Conservation (phyloP, 2,888 invertebrate genomes). For the Osmoderma eremita region DNA sequence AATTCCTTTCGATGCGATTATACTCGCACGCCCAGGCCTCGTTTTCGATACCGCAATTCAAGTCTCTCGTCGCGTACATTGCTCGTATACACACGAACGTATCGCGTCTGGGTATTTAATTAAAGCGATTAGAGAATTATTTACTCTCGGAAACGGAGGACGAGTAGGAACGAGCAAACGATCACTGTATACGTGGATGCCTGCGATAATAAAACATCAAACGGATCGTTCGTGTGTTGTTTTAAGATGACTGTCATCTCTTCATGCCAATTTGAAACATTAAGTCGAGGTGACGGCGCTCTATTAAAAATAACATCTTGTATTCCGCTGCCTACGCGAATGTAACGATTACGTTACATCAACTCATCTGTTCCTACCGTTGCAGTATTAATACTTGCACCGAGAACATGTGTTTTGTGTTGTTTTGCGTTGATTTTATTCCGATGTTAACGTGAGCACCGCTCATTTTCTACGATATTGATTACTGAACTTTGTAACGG, state of each 20-base stretch:
- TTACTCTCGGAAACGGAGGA: conserved; percentile 18
- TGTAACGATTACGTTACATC: conserved; percentile 14
- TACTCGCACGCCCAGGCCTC: conserved; percentile 1
- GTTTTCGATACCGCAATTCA: neutral
- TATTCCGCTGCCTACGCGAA: conserved; percentile 24
- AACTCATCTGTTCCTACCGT: conserved; percentile 19
- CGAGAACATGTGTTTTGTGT: conserved; percentile 20
- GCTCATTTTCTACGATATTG: no score
- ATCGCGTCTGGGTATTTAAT: conserved; percentile 16
- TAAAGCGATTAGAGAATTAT: conserved; percentile 30
- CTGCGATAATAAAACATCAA: conserved; percentile 35
- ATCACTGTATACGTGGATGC: neutral
- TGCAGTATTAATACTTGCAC: conserved; percentile 10
- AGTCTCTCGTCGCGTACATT: neutral
- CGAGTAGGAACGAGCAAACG: neutral
- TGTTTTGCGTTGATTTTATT: conserved; percentile 5
- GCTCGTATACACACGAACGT: conserved; percentile 9
- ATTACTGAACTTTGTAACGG: no score
- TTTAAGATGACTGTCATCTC: conserved; percentile 51
- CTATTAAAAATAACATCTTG: conserved; percentile 49
- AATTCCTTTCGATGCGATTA: conserved; percentile 13
- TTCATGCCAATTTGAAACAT: conserved; percentile 52
- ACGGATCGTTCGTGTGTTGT: conserved; percentile 47
- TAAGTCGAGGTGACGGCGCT: conserved; percentile 51
- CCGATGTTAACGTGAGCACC: neutral